phyloP scores from a whole-genome alignment of 2,797 vertebrate species.

The Garrulus glandarius region DNA sequence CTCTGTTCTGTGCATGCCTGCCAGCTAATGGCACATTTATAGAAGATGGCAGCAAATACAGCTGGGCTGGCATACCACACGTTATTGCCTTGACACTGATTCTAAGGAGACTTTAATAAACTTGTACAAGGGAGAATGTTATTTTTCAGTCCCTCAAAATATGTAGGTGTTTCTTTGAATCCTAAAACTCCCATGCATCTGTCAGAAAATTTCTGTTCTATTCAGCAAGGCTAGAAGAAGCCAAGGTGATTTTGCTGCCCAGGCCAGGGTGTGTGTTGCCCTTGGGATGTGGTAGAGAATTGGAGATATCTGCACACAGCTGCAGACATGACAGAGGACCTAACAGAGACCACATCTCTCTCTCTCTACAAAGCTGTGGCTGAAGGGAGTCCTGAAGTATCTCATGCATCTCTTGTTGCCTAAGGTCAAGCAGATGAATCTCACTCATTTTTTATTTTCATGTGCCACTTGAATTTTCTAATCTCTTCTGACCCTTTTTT shows the following conservation, averaged over 20 bases:
- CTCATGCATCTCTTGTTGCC: slow-evolving; percentile 11
- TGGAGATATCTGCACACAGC: neutral
- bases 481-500: neutral
- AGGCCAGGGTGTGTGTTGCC: neutral
- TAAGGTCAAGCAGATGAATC: slow-evolving; percentile 5
- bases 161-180: neutral
- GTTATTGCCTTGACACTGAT: neutral
- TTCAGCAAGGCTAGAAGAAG: neutral
- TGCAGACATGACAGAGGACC: neutral
- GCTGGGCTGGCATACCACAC: neutral
- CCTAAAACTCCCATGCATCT: neutral
- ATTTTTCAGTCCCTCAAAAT: neutral
- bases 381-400: slow-evolving; percentile 6
- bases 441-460: slow-evolving; percentile 15
- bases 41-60: neutral
- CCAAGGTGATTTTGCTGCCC: neutral
- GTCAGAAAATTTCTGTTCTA: neutral
- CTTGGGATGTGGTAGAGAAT: neutral
- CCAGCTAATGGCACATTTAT: neutral
- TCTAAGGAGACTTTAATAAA: neutral
- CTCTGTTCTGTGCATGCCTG: neutral
- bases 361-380: neutral
- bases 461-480: neutral
- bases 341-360: neutral
- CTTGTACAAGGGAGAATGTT: neutral